Evolutionary conservation across 92 coral and sea anemone genomes (phyloP), one percentile per base, ranked within the genome.

Genomic region (Phenganax subtilis): DNA sequence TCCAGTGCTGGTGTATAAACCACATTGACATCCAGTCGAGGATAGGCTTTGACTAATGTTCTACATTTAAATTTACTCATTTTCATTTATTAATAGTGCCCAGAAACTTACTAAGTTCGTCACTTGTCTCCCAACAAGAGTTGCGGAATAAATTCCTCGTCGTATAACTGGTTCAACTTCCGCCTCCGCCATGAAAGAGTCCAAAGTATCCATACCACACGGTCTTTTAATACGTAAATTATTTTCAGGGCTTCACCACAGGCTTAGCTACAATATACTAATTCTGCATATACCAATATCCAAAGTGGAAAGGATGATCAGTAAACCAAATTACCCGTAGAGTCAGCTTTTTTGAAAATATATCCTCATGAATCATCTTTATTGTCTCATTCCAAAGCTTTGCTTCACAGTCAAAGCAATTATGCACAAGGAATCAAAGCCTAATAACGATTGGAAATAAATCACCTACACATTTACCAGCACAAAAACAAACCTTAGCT

Each of bases 101-200:
- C 55, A 80, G 31, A 51, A 82, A 82, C 29, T 61, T 60, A 81
- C 69, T 71, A 58, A 70, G 65, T 65, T 82, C 85, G 31, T 82
- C 85, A 54, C 85, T 82, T 9, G 71, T 80, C 58, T 81, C 12
- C 68, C 85, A 82, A 54, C 69, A 55, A 0, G 80, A 82, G 65
- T 82, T 62, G 2, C 51, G 71, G 55, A 72, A 57, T 10, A 37
- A 82, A 54, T 54, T 71, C 80, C 44, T 72, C 80, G 51, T 82
- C 71, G 3, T 52, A 25, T 57, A 57, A 71, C 17, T 2, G 76
- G 31, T 71, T 71, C 57, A 11, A 71, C 55, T 8, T 71, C 8
- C 10, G 11, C n/a, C 16, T 47, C 76, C 0, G 12, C 75, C 16
- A 12, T 30, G 65, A 14, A 0, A 9, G 29, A 9, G 31, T 69